These are phyloP conservation scores for Steinernema scapterisci DNA, from an alignment of 2,888 invertebrate species.

Conservation along the genomic window DNA sequence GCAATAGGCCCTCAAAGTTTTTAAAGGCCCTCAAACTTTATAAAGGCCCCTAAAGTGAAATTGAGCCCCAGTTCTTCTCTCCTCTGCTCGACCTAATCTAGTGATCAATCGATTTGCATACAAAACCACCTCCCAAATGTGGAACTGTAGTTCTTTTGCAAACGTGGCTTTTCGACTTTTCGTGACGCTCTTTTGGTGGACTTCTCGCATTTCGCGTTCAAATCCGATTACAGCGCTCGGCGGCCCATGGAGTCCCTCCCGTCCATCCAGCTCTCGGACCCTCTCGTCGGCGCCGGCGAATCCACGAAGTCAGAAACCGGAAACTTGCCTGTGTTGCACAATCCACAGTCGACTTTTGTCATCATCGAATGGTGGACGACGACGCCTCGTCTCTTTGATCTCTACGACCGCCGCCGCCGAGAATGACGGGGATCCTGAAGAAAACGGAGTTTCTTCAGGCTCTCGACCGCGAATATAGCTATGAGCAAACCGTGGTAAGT, in stretches of 20 bases:
- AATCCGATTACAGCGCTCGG: constrained; percentile 17
- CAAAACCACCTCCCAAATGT: not conserved
- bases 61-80: too few species aligned
- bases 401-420: not conserved
- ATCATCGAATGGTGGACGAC: constrained; percentile 2
- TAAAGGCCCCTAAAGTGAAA: too few species aligned
- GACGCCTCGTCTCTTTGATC: not conserved
- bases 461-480: constrained; percentile 49
- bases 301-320: constrained; percentile 27
- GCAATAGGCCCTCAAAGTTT: too few species aligned
- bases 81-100: too few species aligned
- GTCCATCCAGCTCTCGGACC: too few species aligned
- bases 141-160: constrained; percentile 4
- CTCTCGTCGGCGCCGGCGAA: not conserved
- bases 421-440: constrained; percentile 34
- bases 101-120: not conserved
- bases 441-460: constrained; percentile 39
- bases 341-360: not conserved
- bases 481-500: constrained; percentile 52
- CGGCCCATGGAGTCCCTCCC: not conserved
- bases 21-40: too few species aligned
- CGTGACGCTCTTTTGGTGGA: not conserved
- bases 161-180: not conserved
- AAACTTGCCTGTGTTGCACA: constrained; percentile 7
- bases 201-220: not conserved